phyloP scores from a whole-genome alignment of 2,113 vertebrate species.

The Panurus biarmicus region DNA sequence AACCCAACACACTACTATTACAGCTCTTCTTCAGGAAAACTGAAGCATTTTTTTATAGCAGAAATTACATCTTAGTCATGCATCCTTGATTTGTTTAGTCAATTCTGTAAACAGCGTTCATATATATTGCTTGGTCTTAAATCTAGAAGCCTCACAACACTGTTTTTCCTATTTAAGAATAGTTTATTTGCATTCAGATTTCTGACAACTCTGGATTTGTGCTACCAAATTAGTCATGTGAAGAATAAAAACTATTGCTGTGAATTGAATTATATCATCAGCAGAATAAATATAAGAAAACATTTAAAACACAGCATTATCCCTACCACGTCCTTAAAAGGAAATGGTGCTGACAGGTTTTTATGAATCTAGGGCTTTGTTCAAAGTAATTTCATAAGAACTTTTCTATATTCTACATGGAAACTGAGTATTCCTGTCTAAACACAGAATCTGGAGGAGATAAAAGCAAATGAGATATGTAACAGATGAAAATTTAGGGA shows the following conservation, averaged over 20 bases:
- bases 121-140: background rate
- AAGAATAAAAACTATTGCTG: background rate
- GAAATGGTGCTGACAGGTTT: background rate
- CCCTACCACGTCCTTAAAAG: background rate
- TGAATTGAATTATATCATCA: background rate
- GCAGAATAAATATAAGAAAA: background rate
- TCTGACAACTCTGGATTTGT: background rate
- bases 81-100: background rate
- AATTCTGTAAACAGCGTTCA: background rate
- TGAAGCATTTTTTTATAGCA: background rate
- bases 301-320: background rate
- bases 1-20: conserved; percentile 7
- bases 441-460: background rate
- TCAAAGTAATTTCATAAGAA: background rate
- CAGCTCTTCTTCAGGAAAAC: background rate
- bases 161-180: background rate
- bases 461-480: background rate
- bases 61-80: background rate
- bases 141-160: background rate
- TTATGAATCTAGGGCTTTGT: background rate
- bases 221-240: background rate
- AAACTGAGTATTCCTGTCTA: background rate
- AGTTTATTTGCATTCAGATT: background rate
- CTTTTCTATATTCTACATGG: background rate
- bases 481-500: background rate